These are phyloP conservation scores for Centropus unirufus DNA, from an alignment of 2,113 vertebrate species.

Conservation along the genomic window DNA sequence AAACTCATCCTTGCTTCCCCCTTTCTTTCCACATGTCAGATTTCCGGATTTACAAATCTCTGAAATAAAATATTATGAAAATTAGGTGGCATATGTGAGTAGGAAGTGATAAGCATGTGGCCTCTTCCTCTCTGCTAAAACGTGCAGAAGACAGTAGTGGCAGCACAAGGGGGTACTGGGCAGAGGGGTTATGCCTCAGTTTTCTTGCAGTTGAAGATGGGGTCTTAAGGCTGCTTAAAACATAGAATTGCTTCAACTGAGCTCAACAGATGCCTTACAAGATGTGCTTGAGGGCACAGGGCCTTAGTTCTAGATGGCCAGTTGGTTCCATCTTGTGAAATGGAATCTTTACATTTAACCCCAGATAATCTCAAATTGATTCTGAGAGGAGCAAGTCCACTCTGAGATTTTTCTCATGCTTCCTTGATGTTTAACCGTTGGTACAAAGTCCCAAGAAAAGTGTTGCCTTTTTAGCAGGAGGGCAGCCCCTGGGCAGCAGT, in stretches of 20 bases:
- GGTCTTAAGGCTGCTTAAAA: not conserved
- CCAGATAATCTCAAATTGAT: not conserved
- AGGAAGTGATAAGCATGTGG: not conserved
- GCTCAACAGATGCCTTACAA: not conserved
- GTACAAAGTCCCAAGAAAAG: not conserved
- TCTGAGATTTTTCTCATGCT: not conserved
- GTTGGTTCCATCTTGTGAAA: not conserved
- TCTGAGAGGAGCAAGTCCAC: not conserved
- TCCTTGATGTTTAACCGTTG: not conserved
- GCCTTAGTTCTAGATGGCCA: not conserved
- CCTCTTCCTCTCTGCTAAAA: not conserved
- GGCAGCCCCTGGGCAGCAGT: not conserved
- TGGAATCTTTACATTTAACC: not conserved
- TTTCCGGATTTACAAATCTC: not conserved
- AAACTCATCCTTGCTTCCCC: conserved; percentile 2
- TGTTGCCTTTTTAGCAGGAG: not conserved
- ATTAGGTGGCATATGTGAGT: not conserved
- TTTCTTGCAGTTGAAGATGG: not conserved
- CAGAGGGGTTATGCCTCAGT: not conserved
- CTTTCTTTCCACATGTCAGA: not conserved
- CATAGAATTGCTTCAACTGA: not conserved
- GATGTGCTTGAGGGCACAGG: not conserved
- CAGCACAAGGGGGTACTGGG: not conserved
- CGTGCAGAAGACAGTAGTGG: not conserved
- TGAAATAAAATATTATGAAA: not conserved